A percentile compares a stretch with the other conserved stretches of the same genome.
phyloP scores from a whole-genome alignment of 2,888 invertebrate genomes.

The Thera britannica region DNA sequence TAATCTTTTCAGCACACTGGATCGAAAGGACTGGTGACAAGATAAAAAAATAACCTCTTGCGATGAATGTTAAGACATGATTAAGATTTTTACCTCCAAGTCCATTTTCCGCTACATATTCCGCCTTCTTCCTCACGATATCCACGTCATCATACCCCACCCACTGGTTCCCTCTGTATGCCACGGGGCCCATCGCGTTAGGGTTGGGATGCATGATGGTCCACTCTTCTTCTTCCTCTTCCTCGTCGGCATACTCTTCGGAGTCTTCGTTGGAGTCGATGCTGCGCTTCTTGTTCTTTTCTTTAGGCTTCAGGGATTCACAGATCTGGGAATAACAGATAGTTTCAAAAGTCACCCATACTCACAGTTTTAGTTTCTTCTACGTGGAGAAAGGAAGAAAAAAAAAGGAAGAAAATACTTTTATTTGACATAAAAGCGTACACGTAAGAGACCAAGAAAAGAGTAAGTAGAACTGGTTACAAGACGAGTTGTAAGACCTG shows the following conservation, averaged over 20 bases:
- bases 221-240: constrained; percentile 89
- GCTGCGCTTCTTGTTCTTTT: constrained; percentile 62
- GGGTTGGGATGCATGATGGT: constrained; percentile 92
- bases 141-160: constrained; percentile 96
- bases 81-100: constrained; percentile 88
- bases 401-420: no score
- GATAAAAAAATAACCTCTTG: no score
- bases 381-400: no score
- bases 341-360: not conserved
- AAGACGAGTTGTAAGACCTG: no score
- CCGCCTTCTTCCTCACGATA: constrained; percentile 92
- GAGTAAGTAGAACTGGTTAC: no score
- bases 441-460: no score
- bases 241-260: constrained; percentile 82
- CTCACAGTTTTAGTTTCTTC: not conserved
- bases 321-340: constrained; percentile 87
- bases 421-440: no score
- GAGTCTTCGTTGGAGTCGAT: constrained; percentile 62
- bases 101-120: constrained; percentile 92
- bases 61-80: no score
- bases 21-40: no score
- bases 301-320: constrained; percentile 86
- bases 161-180: constrained; percentile 94
- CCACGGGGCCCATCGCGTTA: constrained; percentile 95
- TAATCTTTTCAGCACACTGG: no score